phyloP scores from a whole-genome alignment of 2,888 invertebrate genomes.

The Auanema freiburgensis region DNA sequence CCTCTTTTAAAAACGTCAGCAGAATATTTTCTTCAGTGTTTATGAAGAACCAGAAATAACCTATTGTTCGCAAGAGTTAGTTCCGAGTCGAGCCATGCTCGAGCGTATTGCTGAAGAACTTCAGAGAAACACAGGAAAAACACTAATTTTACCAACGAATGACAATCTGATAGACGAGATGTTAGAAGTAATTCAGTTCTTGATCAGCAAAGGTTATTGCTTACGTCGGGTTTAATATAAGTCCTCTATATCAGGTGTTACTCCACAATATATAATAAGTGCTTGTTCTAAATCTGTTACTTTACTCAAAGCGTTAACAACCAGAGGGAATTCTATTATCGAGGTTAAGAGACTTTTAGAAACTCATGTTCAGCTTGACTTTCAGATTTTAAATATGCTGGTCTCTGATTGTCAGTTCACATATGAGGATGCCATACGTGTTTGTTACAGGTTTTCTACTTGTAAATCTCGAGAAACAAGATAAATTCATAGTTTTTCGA shows the following conservation, averaged over 20 bases:
- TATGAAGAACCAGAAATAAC: conserved; percentile 8
- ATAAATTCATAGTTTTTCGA: not conserved
- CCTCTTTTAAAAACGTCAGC: not conserved
- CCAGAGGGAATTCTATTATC: conserved; percentile 3
- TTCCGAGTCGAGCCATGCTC: conserved; percentile 24
- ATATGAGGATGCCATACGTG: conserved; percentile 48
- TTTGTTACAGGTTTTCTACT: conserved; percentile 35
- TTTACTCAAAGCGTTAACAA: conserved; percentile 9
- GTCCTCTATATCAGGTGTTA: conserved; percentile 9
- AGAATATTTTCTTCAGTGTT: not conserved
- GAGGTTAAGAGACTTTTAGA: not conserved
- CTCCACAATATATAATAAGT: conserved; percentile 5
- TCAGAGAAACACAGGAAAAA: conserved; percentile 18
- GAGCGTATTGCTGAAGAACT: conserved; percentile 26
- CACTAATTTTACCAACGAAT: conserved; percentile 24
- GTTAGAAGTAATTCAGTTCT: conserved; percentile 10
- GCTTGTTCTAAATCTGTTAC: conserved; percentile 1
- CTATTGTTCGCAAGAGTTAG: conserved; percentile 25
- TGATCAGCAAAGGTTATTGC: conserved; percentile 5
- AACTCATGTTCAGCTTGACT: conserved; percentile 4
- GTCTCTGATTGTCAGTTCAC: conserved; percentile 41
- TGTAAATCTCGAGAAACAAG: conserved; percentile 1
- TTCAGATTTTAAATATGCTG: conserved; percentile 41
- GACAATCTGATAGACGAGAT: conserved; percentile 8
- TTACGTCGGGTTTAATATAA: not conserved